Evolutionary conservation across 2,888 invertebrate species (phyloP).

Genomic region (Zhengitettix transpicula): DNA sequence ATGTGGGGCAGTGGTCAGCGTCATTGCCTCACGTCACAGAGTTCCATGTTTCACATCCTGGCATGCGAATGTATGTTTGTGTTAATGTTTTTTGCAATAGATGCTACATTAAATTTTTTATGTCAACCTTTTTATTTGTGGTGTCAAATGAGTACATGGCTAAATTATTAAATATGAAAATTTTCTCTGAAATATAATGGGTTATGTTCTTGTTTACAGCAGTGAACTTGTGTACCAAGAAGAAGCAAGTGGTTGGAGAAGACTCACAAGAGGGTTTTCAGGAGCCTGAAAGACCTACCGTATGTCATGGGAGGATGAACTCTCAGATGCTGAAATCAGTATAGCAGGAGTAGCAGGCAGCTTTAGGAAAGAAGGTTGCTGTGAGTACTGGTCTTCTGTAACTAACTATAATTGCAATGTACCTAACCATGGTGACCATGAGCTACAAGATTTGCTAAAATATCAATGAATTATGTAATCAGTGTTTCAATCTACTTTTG

Average conservation of each 20-base stretch:
- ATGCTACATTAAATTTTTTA: no score
- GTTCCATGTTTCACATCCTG: no score
- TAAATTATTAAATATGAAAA: not conserved
- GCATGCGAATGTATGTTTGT: no score
- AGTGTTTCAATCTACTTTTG: no score
- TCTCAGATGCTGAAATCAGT: conserved; percentile 65
- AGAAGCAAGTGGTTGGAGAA: conserved; percentile 29
- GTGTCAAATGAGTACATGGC: not conserved
- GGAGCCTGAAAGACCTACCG: conserved; percentile 47
- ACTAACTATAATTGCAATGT: no score
- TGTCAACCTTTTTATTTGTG: not conserved
- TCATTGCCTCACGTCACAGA: no score
- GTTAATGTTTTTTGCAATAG: no score
- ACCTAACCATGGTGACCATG: no score
- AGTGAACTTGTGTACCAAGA: conserved; percentile 48
- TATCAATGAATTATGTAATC: no score
- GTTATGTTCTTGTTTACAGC: conserved; percentile 16
- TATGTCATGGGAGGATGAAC: conserved; percentile 93
- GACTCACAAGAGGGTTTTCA: conserved; percentile 17
- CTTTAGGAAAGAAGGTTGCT: not conserved
- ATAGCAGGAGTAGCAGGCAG: conserved; percentile 10
- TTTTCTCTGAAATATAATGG: not conserved
- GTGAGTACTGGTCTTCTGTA: not conserved
- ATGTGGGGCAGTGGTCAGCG: no score
- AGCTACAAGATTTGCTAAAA: no score